A percentile compares a stretch with the other conserved stretches of the same genome.
phyloP scores from a whole-genome alignment of 2,113 vertebrate species.

The Limanda limanda region DNA sequence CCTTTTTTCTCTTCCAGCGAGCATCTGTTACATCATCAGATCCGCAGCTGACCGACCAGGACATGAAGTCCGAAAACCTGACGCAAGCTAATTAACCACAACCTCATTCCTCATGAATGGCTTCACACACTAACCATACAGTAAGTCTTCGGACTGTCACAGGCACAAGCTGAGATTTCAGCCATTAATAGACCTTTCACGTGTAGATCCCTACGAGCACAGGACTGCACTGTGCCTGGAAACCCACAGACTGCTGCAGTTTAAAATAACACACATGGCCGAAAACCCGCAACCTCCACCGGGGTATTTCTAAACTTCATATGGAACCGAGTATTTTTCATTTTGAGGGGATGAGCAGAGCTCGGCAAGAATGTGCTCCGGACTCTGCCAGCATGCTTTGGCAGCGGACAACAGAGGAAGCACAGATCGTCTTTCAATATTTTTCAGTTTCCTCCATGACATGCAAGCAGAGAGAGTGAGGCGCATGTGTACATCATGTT shows the following conservation, averaged over 20 bases:
- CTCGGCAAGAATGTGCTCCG: constrained; percentile 69
- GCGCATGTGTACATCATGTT: constrained; percentile 21
- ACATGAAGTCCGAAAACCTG: not conserved
- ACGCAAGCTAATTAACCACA: constrained; percentile 9
- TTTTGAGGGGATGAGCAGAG: constrained; percentile 77
- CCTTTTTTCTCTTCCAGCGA: not conserved
- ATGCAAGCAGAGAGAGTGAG: not conserved
- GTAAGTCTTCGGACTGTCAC: not conserved
- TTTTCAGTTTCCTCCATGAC: constrained; percentile 6
- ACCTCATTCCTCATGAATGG: not conserved
- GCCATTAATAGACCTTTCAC: constrained; percentile 18
- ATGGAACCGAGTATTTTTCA: constrained; percentile 53
- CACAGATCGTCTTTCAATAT: constrained; percentile 18
- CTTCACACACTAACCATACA: not conserved
- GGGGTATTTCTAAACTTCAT: constrained; percentile 59
- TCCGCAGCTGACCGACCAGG: not conserved
- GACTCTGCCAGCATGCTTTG: constrained; percentile 67
- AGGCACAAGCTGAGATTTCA: not conserved
- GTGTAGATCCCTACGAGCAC: constrained; percentile 13
- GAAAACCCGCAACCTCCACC: constrained; percentile 36
- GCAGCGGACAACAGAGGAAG: constrained; percentile 55
- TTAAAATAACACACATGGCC: constrained; percentile 50
- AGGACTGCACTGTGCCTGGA: constrained; percentile 20
- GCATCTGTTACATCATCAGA: not conserved
- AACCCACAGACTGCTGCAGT: constrained; percentile 24